Evolutionary conservation across 2,888 invertebrate species (phyloP).

Genomic region (Cetonia aurata): DNA sequence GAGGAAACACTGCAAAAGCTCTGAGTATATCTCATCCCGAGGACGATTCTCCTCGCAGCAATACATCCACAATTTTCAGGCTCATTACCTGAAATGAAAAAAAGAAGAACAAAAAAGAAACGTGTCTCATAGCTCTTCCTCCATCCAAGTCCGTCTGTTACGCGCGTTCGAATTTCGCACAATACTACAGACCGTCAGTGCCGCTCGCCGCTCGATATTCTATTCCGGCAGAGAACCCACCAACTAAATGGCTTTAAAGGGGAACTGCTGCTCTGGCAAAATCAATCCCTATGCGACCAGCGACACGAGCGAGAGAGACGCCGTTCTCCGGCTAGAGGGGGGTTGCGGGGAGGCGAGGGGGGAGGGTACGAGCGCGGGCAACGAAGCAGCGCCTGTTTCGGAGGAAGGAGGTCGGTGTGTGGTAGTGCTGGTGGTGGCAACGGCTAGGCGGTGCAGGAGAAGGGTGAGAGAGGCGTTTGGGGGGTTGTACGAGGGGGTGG

Average conservation of each 20-base stretch:
- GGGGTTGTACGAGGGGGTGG: not conserved
- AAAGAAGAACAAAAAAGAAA: not conserved
- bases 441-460: not conserved
- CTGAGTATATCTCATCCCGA: too few species aligned
- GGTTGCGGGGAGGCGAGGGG: not conserved
- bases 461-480: not conserved
- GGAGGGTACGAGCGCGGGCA: constrained; percentile 11
- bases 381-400: too few species aligned
- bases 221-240: constrained; percentile 59
- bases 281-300: constrained; percentile 56
- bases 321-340: not conserved
- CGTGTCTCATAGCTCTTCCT: not conserved
- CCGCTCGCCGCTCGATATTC: constrained; percentile 56
- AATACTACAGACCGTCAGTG: constrained; percentile 41
- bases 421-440: too few species aligned
- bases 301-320: constrained; percentile 13
- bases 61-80: constrained; percentile 38
- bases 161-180: constrained; percentile 40
- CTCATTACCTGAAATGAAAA: constrained; percentile 28
- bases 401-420: too few species aligned
- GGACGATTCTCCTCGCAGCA: not conserved
- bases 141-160: not conserved
- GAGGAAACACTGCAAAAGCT: too few species aligned
- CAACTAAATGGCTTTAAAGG: constrained; percentile 62
- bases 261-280: constrained; percentile 60